Percentiles rank a stretch among this genome's conserved stretches.
phyloP scores from a whole-genome alignment of 2,888 invertebrate genomes.

The Epirrhoe alternata region DNA sequence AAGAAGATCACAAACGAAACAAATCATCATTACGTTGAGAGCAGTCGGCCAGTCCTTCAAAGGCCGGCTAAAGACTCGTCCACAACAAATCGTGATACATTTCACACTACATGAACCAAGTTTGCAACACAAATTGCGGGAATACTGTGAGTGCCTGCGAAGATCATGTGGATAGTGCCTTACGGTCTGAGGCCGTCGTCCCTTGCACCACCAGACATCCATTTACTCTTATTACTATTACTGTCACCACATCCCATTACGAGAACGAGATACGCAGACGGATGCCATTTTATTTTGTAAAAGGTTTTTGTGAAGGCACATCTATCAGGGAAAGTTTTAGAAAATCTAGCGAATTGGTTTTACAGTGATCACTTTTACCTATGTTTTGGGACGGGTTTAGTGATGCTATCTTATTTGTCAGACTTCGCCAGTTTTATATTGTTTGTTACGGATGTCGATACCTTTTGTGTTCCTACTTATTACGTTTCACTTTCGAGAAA shows the following conservation, averaged over 20 bases:
- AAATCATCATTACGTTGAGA: slow-evolving; percentile 48
- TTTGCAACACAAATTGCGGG: slow-evolving; percentile 13
- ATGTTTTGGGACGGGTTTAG: background rate
- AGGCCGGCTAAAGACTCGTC: slow-evolving; percentile 34
- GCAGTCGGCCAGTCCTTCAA: slow-evolving; percentile 40
- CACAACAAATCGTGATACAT: slow-evolving; percentile 28
- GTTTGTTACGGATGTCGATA: background rate
- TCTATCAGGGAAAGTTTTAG: slow-evolving; percentile 13
- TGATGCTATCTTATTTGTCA: background rate
- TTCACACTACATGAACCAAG: slow-evolving; percentile 16
- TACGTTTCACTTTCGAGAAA: too few relatives aligned
- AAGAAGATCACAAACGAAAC: slow-evolving; percentile 48
- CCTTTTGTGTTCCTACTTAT: background rate
- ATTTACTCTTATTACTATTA: slow-evolving; percentile 66
- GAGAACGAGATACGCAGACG: slow-evolving; percentile 51
- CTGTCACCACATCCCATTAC: slow-evolving; percentile 64
- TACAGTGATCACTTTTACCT: slow-evolving; percentile 6
- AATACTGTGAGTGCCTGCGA: slow-evolving; percentile 10
- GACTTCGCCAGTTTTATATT: background rate
- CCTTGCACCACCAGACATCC: slow-evolving; percentile 57
- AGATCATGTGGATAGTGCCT: slow-evolving; percentile 30
- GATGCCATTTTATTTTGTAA: slow-evolving; percentile 31
- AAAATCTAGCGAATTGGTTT: slow-evolving; percentile 11
- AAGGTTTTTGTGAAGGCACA: slow-evolving; percentile 24
- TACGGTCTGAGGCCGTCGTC: slow-evolving; percentile 31